A percentile compares a stretch with the other conserved stretches of the same genome.
Conservation (phyloP, 2,797 vertebrate species). For the Anabacerthia variegaticeps region DNA sequence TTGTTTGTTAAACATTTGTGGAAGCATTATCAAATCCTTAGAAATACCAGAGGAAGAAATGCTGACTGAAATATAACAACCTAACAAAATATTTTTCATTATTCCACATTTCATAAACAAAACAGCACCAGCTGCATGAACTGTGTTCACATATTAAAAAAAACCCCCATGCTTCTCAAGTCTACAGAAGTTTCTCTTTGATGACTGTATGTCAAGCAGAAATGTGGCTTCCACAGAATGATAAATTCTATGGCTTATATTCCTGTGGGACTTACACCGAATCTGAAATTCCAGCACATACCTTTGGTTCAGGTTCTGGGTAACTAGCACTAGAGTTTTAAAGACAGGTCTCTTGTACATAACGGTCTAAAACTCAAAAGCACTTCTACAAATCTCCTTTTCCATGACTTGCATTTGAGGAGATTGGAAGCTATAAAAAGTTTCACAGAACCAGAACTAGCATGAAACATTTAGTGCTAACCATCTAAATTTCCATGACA, state of each 20-base stretch:
- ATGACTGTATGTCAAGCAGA: background rate
- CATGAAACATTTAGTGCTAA: background rate
- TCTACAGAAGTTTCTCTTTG: background rate
- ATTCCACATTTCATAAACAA: background rate
- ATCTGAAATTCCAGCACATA: background rate
- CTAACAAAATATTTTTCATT: background rate
- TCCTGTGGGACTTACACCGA: background rate
- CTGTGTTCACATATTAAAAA: background rate
- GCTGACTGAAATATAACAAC: background rate
- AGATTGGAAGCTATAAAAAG: constrained; percentile 3
- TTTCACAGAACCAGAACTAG: constrained; percentile 33
- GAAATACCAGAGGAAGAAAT: background rate
- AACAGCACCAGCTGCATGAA: background rate
- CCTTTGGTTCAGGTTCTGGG: background rate
- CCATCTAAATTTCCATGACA: constrained; percentile 33
- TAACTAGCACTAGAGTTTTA: background rate
- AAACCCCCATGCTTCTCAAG: background rate
- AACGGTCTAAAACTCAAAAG: background rate
- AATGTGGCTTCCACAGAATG: background rate
- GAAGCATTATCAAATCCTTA: background rate
- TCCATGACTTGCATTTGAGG: background rate
- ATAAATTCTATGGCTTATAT: background rate
- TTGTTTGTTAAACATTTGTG: background rate
- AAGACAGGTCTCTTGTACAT: background rate
- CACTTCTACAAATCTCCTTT: constrained; percentile 8